Evolutionary conservation across 2,113 vertebrate genomes (phyloP).

Genomic region (Tupaia chinensis): DNA sequence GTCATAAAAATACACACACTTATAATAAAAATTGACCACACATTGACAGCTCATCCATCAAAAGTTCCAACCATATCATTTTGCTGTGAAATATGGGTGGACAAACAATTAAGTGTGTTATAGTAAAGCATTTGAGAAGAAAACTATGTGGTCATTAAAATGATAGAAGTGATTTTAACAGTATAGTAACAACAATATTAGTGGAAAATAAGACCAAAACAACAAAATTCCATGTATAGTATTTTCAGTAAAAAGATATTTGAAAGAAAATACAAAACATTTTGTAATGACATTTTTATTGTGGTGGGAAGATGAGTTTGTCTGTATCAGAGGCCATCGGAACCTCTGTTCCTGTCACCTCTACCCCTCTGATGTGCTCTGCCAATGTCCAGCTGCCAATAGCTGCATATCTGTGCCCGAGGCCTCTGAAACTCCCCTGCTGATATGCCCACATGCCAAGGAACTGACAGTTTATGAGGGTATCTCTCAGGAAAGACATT

Average conservation of each 20-base stretch:
- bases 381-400: not conserved
- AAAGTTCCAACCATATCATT: not conserved
- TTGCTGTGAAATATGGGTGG: not conserved
- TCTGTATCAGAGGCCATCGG: too few species aligned
- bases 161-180: not conserved
- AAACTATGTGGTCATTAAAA: not conserved
- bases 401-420: not conserved
- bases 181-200: not conserved
- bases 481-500: not conserved
- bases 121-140: not conserved
- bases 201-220: not conserved
- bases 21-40: not conserved
- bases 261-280: not conserved
- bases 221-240: not conserved
- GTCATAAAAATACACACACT: not conserved
- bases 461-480: not conserved
- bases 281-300: not conserved
- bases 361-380: not conserved
- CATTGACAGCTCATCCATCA: not conserved
- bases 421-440: not conserved
- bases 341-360: accelerated
- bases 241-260: not conserved
- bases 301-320: not conserved
- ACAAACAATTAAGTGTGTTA: not conserved
- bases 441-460: not conserved